Evolutionary conservation across 2,888 invertebrate species (phyloP), one percentile per base, ranked within the genome.

Genomic region (Thyatira batis): DNA sequence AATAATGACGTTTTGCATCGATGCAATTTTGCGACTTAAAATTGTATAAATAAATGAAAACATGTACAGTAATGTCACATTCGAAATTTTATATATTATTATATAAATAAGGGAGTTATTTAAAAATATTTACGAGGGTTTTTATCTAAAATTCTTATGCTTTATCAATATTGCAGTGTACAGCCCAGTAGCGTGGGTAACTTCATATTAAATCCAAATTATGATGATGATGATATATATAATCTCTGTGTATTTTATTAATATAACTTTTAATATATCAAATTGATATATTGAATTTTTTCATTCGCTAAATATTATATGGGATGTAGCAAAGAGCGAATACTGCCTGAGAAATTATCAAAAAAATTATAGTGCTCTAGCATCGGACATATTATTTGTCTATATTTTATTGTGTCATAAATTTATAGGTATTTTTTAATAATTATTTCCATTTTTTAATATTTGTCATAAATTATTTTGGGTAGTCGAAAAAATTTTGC

Each of bases 211-310:
- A 39, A 28, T 52, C 45, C 45, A 53, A 44, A 39, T 39, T 39
- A 39, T 39, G 39, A 39, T 17, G 39, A 39, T 17, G 17, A 2
- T 13, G 10, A 30, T 30, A 33, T 39, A 39, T 39, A 39, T 39
- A 60, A 52, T 60, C 55, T 3, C 23, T 39, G 17, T 13, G 39
- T 39, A 17, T 39, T 39, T 39, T 57, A 58, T 54, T 33, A 39
- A 49, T 53, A 57, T 52, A 50, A 52, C 56, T 45, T 54, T 52
- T 45, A 45, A 44, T 62, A 68, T 71, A 71, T 77, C 76, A 76
- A 73, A 76, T 72, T 76, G 71, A 74, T 71, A 63, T 74, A 60
- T 55, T 60, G 57, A 45, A 55, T 56, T 58, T n/a, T 65, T 59
- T 62, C 60, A 61, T 61, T 61, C 44, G 49, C 52, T 52, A 53